phyloP scores from a whole-genome alignment of 2,113 vertebrate species.

The Daphoenositta chrysoptera region DNA sequence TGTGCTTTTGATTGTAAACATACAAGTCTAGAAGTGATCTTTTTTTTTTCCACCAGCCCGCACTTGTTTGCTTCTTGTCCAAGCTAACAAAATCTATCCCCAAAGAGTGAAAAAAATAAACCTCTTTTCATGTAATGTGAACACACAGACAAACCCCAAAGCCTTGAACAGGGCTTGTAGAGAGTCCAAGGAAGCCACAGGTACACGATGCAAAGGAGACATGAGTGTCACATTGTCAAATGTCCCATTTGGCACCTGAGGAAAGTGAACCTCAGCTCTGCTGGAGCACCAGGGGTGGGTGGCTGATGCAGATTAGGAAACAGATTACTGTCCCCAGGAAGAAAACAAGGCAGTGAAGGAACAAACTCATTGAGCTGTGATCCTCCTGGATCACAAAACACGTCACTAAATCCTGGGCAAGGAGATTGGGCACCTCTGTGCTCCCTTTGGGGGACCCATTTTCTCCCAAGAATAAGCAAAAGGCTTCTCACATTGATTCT shows the following conservation, averaged over 20 bases:
- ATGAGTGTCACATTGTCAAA: rapidly evolving
- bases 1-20: neutral
- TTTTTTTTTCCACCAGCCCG: neutral
- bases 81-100: neutral
- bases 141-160: neutral
- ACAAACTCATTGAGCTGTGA: neutral
- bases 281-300: neutral
- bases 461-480: neutral
- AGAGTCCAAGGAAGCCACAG: neutral
- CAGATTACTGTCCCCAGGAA: neutral
- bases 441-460: rapidly evolving
- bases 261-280: neutral
- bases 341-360: neutral
- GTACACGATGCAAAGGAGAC: neutral
- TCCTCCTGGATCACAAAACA: neutral
- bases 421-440: neutral
- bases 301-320: neutral
- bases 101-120: neutral
- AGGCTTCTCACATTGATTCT: neutral
- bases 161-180: neutral
- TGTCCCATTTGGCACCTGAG: neutral
- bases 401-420: neutral
- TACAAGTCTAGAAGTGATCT: neutral
- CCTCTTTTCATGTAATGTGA: neutral
- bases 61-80: neutral